Conservation (phyloP, 2,113 vertebrate species). For the Hiodon alosoides region DNA sequence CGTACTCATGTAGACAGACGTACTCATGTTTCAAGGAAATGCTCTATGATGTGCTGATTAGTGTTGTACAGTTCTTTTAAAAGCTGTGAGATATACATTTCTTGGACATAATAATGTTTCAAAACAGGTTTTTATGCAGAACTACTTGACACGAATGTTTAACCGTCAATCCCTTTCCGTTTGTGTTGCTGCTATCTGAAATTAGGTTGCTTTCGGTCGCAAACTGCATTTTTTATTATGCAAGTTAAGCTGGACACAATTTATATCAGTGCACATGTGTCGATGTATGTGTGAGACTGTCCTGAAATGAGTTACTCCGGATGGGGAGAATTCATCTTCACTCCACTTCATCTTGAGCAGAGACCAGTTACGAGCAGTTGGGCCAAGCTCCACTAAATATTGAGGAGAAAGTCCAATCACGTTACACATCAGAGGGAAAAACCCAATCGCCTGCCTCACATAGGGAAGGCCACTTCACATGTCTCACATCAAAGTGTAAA, state of each 20-base stretch:
- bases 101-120: conserved; percentile 6
- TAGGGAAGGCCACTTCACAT: too few species aligned
- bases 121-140: conserved; percentile 1
- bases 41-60: not conserved
- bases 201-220: not conserved
- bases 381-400: not conserved
- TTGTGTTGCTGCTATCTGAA: conserved; percentile 18
- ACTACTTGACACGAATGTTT: not conserved
- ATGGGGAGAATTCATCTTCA: too few species aligned
- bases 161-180: not conserved
- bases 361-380: not conserved
- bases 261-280: not conserved
- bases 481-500: not conserved
- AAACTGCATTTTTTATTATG: conserved; percentile 13
- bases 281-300: not conserved
- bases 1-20: not conserved
- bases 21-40: not conserved
- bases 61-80: not conserved
- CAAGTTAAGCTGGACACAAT: conserved; percentile 6
- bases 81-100: not conserved
- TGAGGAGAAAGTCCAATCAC: not conserved
- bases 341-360: not conserved
- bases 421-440: not conserved
- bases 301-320: not conserved
- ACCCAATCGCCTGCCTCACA: not conserved